phyloP scores from a whole-genome alignment of 2,113 vertebrate species.

The Hystrix brachyura region DNA sequence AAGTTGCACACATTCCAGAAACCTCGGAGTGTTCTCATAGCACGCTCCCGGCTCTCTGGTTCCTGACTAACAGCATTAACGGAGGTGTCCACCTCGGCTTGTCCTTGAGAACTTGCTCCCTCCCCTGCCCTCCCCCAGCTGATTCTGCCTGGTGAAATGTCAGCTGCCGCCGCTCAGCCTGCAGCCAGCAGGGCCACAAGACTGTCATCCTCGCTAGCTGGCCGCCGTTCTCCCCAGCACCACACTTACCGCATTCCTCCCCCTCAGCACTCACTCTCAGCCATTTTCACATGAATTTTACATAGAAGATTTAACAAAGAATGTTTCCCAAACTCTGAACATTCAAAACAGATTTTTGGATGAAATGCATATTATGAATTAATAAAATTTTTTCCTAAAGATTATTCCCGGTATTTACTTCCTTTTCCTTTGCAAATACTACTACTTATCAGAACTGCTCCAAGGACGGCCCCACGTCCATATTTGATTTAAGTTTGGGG shows the following conservation, averaged over 20 bases:
- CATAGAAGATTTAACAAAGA: constrained; percentile 30
- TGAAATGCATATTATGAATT: not conserved
- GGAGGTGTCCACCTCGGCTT: not conserved
- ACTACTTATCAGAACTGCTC: not conserved
- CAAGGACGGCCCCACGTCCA: not conserved
- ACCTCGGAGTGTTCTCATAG: not conserved
- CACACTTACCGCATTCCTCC: not conserved
- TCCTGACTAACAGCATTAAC: not conserved
- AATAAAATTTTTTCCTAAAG: constrained; percentile 25
- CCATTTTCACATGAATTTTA: constrained; percentile 23
- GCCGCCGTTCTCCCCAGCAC: not conserved
- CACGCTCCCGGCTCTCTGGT: not conserved
- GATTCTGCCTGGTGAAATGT: not conserved
- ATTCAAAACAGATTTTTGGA: not conserved
- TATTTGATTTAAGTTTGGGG: not conserved
- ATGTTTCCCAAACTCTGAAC: not conserved
- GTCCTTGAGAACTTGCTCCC: not conserved
- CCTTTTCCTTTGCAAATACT: constrained; percentile 13
- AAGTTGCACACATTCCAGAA: not conserved
- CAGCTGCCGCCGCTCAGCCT: not conserved
- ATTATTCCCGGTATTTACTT: not conserved
- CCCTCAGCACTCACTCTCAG: not conserved
- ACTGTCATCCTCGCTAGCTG: too few relatives aligned
- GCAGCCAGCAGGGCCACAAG: too few relatives aligned
- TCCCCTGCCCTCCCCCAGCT: not conserved